Conservation (phyloP, 2,888 invertebrate species). For the Callinectes sapidus region DNA sequence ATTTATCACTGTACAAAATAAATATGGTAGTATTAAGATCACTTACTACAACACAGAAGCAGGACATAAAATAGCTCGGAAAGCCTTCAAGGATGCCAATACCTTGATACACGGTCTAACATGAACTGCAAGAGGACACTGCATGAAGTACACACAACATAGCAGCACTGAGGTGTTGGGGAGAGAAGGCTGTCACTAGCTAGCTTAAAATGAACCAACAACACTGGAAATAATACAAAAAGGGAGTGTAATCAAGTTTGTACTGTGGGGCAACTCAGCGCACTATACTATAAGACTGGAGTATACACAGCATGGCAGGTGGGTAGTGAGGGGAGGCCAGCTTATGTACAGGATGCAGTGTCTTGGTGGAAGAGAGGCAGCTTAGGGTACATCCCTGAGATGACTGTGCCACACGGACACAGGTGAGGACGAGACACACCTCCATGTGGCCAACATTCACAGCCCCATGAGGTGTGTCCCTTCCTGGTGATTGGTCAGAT, state of each 20-base stretch:
- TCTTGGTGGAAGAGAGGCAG: conserved; percentile 53
- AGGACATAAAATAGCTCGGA: background rate
- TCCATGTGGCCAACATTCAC: conserved; percentile 5
- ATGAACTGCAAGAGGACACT: conserved; percentile 28
- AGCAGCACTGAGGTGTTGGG: background rate
- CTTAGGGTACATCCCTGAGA: conserved; percentile 61
- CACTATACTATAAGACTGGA: background rate
- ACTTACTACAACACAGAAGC: conserved; percentile 31
- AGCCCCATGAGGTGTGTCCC: conserved; percentile 7
- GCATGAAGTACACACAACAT: conserved; percentile 9
- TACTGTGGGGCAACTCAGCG: conserved; percentile 29
- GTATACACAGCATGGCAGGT: background rate
- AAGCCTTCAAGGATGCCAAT: conserved; percentile 21
- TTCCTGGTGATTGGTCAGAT: conserved; percentile 26
- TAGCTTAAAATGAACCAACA: background rate
- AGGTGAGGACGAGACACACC: conserved; percentile 11
- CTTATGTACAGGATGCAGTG: conserved; percentile 35
- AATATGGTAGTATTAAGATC: conserved; percentile 37
- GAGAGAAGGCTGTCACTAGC: background rate
- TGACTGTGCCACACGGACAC: conserved; percentile 44
- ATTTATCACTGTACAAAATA: conserved; percentile 40
- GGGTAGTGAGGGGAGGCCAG: background rate
- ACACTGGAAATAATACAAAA: conserved; percentile 3
- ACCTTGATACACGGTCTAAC: background rate
- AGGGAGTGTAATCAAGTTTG: conserved; percentile 15